Base-by-base conservation (phyloP, 2,888 invertebrate species). In the Coenonympha arcania region DNA sequence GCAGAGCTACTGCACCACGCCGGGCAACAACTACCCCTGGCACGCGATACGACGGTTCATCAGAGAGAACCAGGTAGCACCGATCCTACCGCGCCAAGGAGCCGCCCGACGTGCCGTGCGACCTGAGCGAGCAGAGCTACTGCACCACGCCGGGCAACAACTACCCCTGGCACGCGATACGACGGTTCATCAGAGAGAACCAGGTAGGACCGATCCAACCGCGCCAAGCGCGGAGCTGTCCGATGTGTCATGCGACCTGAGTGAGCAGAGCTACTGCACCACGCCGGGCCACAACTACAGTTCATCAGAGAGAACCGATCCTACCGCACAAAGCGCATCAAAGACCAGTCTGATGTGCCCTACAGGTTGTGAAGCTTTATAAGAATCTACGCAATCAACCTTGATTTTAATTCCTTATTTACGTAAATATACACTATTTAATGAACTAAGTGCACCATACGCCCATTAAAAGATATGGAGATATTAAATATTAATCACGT, bases 111-210 rank as follows among this genome's bases (percentile, higher is more conserved):
- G 88, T 91, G 55, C 95, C 95, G 1, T 96, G 96, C 71, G 94
- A 95, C 79, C 89, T 95, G 69, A 87, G 87, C 53, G 88, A 88
- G 58, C 91, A 93, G 65, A 90, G 89, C 56, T 95, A 92, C 87
- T 96, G 96, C 77, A 91, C 92, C 55, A 88, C 93, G 6, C 94
- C 96, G 3, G 96, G 96, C 9, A 89, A 88, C 47, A 88, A 90
- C 50, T 96, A 96, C 82, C 96, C 96, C 1, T 96, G 95, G 95
- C 92, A 93, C 58, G 94, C 95, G 0, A 95, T 96, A 2, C 89
- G 93, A 41, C 88, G 94, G 56, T 96, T 96, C 67, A 94, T 96
- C 13, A 91, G 92, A 62, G 96, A 96, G 76, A 96, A 24, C 24
- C 24, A 24, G 24, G 24, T 24, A 24, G 6, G 4, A 24, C 4